Percentiles rank a stretch among this genome's conserved stretches.
These are phyloP conservation scores for Poeciliopsis prolifica DNA, from an alignment of 2,113 vertebrate species.

Conservation along the genomic window DNA sequence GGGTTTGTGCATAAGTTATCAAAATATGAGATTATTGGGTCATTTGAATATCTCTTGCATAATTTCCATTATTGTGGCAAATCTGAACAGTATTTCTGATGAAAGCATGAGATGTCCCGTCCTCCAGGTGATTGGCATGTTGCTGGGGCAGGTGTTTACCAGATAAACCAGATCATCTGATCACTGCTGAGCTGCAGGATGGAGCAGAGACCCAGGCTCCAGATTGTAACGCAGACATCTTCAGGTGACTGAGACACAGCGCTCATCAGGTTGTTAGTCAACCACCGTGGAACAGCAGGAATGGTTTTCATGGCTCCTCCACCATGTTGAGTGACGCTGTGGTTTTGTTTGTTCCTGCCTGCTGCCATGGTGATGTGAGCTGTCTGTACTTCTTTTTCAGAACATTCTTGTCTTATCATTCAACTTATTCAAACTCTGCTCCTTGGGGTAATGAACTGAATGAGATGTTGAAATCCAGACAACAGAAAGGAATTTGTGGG, in stretches of 20 bases:
- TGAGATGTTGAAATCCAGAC: not conserved
- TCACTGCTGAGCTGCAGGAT: slow-evolving; percentile 10
- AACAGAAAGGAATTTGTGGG: not conserved
- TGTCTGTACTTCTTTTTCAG: not conserved
- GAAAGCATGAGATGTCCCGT: not conserved
- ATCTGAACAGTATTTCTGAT: no score
- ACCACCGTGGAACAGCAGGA: not conserved
- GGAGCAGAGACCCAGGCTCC: not conserved
- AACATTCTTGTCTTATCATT: not conserved
- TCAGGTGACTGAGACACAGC: not conserved
- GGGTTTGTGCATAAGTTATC: no score
- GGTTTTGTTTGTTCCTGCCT: not conserved
- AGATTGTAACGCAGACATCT: not conserved
- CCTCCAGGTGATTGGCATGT: not conserved
- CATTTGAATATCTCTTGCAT: no score
- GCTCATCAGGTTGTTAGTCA: not conserved
- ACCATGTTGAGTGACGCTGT: not conserved
- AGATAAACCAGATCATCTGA: slow-evolving; percentile 32
- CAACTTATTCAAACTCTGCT: not conserved
- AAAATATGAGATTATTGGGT: no score
- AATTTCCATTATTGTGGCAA: no score
- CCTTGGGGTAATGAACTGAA: not conserved
- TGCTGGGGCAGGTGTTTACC: not conserved
- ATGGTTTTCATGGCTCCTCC: no score
- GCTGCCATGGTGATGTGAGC: not conserved